These are phyloP conservation scores for Pelvicachromis taeniatus DNA, from an alignment of 2,113 vertebrate species.

Conservation along the genomic window DNA sequence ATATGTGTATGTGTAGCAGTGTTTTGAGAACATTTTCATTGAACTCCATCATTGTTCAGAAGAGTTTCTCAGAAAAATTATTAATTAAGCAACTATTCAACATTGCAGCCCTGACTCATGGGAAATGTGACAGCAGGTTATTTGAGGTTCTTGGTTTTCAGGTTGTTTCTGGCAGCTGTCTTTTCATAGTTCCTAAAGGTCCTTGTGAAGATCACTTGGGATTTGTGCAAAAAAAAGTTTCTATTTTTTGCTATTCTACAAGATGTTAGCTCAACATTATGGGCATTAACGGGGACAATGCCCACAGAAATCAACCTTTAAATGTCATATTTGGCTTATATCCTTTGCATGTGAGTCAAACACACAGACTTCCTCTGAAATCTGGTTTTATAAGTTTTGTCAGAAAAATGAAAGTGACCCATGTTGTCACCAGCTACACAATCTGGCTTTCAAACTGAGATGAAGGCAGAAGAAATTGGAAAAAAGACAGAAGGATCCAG, in stretches of 20 bases:
- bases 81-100: conserved; percentile 60
- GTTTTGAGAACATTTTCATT: not conserved
- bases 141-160: conserved; percentile 21
- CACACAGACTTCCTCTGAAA: not conserved
- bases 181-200: conserved; percentile 25
- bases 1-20: not conserved
- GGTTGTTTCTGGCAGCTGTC: conserved; percentile 21
- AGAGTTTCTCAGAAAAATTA: conserved; percentile 12
- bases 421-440: not conserved
- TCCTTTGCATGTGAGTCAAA: not conserved
- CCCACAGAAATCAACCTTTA: not conserved
- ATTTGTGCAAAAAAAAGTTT: not conserved
- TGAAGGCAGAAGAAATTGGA: not conserved
- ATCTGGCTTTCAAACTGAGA: not conserved
- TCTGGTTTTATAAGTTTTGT: not conserved
- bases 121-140: not conserved
- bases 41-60: not conserved
- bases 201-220: not conserved
- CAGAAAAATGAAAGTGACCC: not conserved
- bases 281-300: not conserved
- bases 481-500: not conserved
- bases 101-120: conserved; percentile 24
- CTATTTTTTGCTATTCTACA: not conserved
- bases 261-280: not conserved
- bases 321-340: not conserved